Percentiles rank a stretch among this genome's conserved stretches.
Conservation (phyloP, 1,140 invertebrate genomes). For the Battus philenor region DNA sequence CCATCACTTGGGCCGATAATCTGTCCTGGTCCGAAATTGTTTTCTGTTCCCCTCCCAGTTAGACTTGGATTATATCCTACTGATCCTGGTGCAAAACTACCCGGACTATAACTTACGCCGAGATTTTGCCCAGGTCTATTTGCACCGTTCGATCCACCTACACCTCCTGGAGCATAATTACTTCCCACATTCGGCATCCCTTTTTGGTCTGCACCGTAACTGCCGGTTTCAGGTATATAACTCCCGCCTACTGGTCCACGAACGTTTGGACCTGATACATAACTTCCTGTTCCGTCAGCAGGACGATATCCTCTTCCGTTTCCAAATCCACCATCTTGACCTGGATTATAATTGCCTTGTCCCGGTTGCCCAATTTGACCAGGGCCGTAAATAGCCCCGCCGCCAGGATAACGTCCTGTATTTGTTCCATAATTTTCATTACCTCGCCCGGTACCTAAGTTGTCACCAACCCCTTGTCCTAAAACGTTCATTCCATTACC, state of each 20-base stretch:
- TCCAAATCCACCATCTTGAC: background rate
- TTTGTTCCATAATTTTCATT: background rate
- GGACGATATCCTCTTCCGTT: too few species aligned
- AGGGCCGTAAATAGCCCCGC: background rate
- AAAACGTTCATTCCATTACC: background rate
- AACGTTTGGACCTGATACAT: conserved; percentile 3
- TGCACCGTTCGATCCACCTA: too few species aligned
- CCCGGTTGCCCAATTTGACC: background rate
- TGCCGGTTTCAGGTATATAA: too few species aligned
- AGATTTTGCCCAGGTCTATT: background rate
- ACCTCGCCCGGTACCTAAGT: conserved; percentile 1
- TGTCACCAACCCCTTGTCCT: background rate
- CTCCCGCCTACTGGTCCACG: too few species aligned
- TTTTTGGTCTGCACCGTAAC: too few species aligned
- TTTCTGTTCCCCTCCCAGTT: conserved; percentile 2
- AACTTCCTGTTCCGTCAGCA: background rate
- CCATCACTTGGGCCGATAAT: background rate
- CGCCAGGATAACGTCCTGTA: background rate
- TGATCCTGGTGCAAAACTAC: background rate
- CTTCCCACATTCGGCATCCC: background rate
- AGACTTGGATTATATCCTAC: conserved; percentile 6
- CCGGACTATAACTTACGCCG: conserved; percentile 5
- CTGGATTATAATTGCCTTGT: background rate
- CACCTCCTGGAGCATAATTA: background rate
- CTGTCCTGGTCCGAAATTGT: conserved; percentile 11